Evolutionary conservation across 2,113 vertebrate species (phyloP), one percentile per base, ranked within the genome.

Genomic region (Hyperoodon ampullatus): DNA sequence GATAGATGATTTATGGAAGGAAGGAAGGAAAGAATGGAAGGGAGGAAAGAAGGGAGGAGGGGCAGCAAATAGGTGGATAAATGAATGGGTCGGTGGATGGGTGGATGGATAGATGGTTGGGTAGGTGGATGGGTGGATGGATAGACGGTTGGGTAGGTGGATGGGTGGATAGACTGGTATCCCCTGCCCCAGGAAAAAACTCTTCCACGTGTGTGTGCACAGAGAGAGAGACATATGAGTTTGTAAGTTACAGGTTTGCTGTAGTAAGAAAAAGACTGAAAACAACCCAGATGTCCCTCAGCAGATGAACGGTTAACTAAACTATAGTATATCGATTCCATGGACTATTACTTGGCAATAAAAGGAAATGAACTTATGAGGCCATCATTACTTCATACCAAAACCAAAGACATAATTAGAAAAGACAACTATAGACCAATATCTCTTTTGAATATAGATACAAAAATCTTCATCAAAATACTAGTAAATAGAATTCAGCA

Each of bases 401-500:
- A 92, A 97, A 95, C 63, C 26, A 93, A 77, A 87, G 70, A 84
- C 6, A 30, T n/a, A 61, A 55, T 14, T 84, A 84, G 44, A 86
- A 95, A 78, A 83, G 44, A 90, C 77, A 78, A 84, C 83, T 83
- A 88, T 28, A 94, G 35, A 78, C 26, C 30, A 70, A 16, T 83
- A 78, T 82, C 61, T 88, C 47, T 82, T 92, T 68, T 60, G 24
- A 82, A 80, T 87, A 94, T 68, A 71, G 39, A 80, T 84, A 26
- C 6, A 70, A 82, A 97, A 95, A 91, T 78, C 26, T 50, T 82
- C 39, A 65, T 71, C 19, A 91, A 91, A 90, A 71, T 83, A 81
- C 55, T 78, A 95, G 70, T 83, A 88, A 95, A 87, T 55, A 92
- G 44, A 92, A 82, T 74, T 44, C 35, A 92, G 33, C 19, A 82